Base-by-base conservation (phyloP, 1,140 invertebrate genomes). In the Formica exsecta region DNA sequence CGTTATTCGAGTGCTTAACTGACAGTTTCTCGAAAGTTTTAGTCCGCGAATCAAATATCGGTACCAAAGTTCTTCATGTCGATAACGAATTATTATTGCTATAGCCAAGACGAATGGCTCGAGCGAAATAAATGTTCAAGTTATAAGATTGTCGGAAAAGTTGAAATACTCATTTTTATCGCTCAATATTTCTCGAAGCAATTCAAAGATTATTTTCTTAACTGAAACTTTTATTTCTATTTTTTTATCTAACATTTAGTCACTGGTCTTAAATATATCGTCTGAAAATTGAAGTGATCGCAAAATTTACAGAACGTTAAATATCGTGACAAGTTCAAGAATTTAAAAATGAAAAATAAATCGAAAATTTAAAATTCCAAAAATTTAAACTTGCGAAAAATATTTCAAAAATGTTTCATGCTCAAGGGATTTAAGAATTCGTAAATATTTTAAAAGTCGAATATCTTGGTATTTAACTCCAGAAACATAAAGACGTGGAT, bases 81-180 rank as follows among this genome's bases (percentile, higher is more conserved):
- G 22, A 70, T 70, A 80, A 79, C 32, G 76, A 80, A 80, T 71
- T 71, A 77, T 64, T 41, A 70, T 54, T 59, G n/a, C 22, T 51
- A 41, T 13, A 32, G 3, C 1, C 54, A 54, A 70, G 36, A 80
- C 22, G 51, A 57, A 66, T 29, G 48, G n/a, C 8, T 70, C 22
- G 44, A 71, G 32, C n/a, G 32, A 36, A 38, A 79, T 25, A 79
- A 68, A 68, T 16, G 41, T 51, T 19, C 13, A 2, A 13, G 8
- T 16, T 66, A 36, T 38, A 79, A 48, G n/a, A 9, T 16, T 25
- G n/a, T 66, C 44, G 29, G 29, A 41, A 25, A 41, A 36, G 70
- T 54, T 80, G 22, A 70, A 41, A 54, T 38, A 61, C 54, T 22
- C 36, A 61, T 25, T 32, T 25, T 1, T 51, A 4, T 16, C 41